Conservation (phyloP, 53 echinoderm and acorn worm species). For the Mesocentrotus franciscanus region DNA sequence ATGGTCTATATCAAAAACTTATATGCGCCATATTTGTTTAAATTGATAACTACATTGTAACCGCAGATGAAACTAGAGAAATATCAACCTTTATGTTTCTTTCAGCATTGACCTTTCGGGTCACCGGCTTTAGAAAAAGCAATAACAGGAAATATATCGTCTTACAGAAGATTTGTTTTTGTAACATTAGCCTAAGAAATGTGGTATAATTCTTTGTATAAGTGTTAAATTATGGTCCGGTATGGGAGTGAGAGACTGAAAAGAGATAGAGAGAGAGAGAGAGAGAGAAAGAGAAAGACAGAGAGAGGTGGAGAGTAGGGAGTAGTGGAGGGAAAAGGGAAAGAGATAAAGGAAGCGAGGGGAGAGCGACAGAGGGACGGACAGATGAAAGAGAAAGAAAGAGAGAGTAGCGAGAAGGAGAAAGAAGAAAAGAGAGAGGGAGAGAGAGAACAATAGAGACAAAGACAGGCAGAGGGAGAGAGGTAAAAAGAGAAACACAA, state of each 20-base stretch:
- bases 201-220: not conserved
- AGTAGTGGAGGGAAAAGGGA: too few species aligned
- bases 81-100: not conserved
- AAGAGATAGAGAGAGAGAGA: not conserved
- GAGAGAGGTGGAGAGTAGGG: not conserved
- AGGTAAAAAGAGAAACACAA: not conserved
- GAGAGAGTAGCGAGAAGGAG: not conserved
- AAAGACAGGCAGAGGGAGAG: not conserved
- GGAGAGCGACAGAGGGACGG: not conserved
- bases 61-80: not conserved
- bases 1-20: not conserved
- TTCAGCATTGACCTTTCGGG: not conserved
- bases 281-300: not conserved
- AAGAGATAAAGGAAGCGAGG: not conserved
- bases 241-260: not conserved
- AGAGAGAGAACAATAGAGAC: not conserved
- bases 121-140: not conserved
- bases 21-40: not conserved
- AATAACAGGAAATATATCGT: not conserved
- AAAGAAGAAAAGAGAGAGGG: not conserved
- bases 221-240: not conserved
- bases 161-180: not conserved
- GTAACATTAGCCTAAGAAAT: not conserved
- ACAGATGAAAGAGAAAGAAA: not conserved
- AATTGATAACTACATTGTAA: not conserved